Conservation (phyloP, 2,888 invertebrate species). For the Auanema sp. region DNA sequence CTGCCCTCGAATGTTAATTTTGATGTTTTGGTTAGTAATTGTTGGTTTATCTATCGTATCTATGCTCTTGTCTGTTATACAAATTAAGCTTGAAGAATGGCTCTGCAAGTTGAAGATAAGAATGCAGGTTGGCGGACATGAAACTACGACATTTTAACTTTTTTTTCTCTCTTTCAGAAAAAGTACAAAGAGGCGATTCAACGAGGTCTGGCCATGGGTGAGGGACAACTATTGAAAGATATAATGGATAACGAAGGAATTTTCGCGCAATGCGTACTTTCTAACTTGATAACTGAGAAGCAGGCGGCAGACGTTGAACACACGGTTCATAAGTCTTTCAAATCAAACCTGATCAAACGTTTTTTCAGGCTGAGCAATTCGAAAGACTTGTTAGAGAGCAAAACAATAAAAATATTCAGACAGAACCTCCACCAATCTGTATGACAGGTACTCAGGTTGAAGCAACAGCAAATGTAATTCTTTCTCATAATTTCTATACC, state of each 20-base stretch:
- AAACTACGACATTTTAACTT: background rate
- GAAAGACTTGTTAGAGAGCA: conserved; percentile 44
- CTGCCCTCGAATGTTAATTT: conserved; percentile 85
- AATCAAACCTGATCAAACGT: background rate
- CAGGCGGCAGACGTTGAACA: conserved; percentile 20
- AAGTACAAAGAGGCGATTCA: conserved; percentile 55
- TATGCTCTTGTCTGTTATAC: conserved; percentile 95
- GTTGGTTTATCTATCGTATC: conserved; percentile 92
- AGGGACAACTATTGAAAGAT: conserved; percentile 11
- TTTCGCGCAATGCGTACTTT: conserved; percentile 10
- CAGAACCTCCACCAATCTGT: conserved; percentile 25
- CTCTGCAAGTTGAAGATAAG: conserved; percentile 57
- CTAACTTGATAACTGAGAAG: conserved; percentile 15
- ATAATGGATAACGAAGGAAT: conserved; percentile 16
- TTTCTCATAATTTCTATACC: background rate
- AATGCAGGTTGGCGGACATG: conserved; percentile 35
- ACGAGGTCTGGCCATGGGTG: conserved; percentile 25
- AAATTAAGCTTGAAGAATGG: conserved; percentile 64
- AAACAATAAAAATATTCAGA: conserved; percentile 58
- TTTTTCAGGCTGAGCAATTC: conserved; percentile 46
- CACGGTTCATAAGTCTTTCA: background rate
- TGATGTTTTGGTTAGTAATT: conserved; percentile 86
- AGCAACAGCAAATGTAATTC: conserved; percentile 29
- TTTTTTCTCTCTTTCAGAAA: conserved; percentile 37
- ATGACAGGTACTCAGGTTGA: conserved; percentile 34